Evolutionary conservation across 2,888 invertebrate genomes (phyloP).

Genomic region (Caenorhabditis auriculariae): DNA sequence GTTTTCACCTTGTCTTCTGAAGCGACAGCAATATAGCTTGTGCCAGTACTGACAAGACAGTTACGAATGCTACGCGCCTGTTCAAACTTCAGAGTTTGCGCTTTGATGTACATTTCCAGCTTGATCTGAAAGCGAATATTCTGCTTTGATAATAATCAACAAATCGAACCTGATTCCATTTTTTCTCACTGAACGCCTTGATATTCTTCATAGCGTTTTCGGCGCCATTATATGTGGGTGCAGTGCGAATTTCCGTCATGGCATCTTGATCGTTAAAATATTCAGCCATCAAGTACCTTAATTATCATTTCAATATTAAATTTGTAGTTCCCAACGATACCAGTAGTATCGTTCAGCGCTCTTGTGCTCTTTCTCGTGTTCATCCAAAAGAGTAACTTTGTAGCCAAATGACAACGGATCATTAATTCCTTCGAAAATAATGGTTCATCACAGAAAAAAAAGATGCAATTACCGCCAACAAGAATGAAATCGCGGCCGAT

Average conservation of each 20-base stretch:
- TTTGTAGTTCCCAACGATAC: constrained; percentile 4
- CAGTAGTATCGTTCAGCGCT: constrained; percentile 55
- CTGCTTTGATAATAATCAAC: too few relatives aligned
- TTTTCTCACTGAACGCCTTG: constrained; percentile 45
- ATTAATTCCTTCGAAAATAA: constrained; percentile 18
- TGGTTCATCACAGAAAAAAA: constrained; percentile 12
- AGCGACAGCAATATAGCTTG: constrained; percentile 49
- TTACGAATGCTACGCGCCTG: neutral
- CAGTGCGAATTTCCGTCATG: constrained; percentile 36
- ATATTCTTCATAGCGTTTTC: constrained; percentile 49
- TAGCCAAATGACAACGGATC: constrained; percentile 45
- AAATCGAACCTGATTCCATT: constrained; percentile 44
- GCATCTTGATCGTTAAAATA: constrained; percentile 45
- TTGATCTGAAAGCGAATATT: too few relatives aligned
- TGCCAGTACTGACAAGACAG: constrained; percentile 43
- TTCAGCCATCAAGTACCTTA: constrained; percentile 55
- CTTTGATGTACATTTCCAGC: neutral
- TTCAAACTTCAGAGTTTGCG: neutral
- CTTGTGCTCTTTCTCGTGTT: constrained; percentile 43
- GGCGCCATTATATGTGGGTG: constrained; percentile 32
- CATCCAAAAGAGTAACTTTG: constrained; percentile 42
- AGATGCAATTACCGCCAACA: constrained; percentile 43
- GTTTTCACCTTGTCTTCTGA: constrained; percentile 51
- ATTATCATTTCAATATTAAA: neutral
- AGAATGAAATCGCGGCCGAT: constrained; percentile 53